These are phyloP conservation scores for Morinoia aosen DNA, from an alignment of 2,888 invertebrate species.

Conservation along the genomic window DNA sequence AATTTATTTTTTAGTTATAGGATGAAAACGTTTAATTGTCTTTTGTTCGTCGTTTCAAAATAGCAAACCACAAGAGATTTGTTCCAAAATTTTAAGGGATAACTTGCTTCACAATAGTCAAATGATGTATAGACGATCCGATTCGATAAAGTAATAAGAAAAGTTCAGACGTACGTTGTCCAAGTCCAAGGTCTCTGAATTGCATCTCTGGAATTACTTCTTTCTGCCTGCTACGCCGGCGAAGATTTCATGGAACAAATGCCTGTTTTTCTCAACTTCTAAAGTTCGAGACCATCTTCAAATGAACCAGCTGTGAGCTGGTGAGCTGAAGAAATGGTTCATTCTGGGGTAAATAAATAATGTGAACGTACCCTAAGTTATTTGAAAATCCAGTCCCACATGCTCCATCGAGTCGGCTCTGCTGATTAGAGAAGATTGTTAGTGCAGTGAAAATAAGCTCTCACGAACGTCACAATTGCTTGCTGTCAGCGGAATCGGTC, in stretches of 20 bases:
- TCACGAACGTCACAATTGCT: too few relatives aligned
- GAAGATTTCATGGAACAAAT: neutral
- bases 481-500: too few relatives aligned
- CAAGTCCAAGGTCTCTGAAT: neutral
- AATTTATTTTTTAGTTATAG: neutral
- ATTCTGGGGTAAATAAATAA: too few relatives aligned
- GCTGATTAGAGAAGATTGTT: too few relatives aligned
- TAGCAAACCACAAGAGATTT: neutral
- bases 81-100: neutral
- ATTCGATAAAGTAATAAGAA: neutral
- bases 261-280: neutral
- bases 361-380: too few relatives aligned
- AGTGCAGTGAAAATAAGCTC: too few relatives aligned
- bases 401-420: too few relatives aligned
- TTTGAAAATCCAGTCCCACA: too few relatives aligned
- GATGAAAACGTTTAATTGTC: neutral
- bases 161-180: neutral
- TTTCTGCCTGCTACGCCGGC: neutral
- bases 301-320: neutral
- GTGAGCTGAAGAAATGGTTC: neutral
- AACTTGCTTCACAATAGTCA: neutral
- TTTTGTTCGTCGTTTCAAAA: neutral
- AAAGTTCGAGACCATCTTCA: neutral
- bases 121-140: neutral
- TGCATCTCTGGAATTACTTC: neutral